These are phyloP conservation scores for Trematocara zebra DNA, from an alignment of 2,113 vertebrate species.

Conservation along the genomic window DNA sequence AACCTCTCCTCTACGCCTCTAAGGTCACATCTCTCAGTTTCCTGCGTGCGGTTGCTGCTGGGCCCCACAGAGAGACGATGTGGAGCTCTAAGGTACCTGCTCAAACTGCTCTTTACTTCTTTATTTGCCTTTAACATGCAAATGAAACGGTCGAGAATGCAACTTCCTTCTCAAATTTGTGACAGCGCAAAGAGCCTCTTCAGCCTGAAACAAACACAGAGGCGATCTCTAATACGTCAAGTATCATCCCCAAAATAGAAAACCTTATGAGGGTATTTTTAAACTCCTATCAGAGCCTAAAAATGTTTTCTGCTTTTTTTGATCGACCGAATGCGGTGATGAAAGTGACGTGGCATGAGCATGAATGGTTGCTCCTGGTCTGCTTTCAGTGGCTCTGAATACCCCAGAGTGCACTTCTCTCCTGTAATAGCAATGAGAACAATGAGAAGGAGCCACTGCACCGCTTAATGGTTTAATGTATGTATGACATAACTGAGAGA, in stretches of 20 bases:
- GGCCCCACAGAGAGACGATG: neutral
- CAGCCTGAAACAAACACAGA: neutral
- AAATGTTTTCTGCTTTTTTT: conserved; percentile 30
- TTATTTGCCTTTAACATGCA: neutral
- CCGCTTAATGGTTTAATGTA: conserved; percentile 43
- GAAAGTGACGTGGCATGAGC: neutral
- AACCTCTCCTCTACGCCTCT: neutral
- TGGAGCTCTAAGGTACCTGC: neutral
- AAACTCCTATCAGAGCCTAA: neutral
- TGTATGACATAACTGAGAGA: conserved; percentile 37
- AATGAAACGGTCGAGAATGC: conserved; percentile 1
- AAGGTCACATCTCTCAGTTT: conserved; percentile 25
- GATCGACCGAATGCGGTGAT: neutral
- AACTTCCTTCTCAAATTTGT: conserved; percentile 17
- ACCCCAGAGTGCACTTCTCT: conserved; percentile 55
- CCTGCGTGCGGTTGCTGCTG: neutral
- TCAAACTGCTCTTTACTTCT: conserved; percentile 22
- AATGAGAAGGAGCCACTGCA: conserved; percentile 47
- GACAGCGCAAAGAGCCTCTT: neutral
- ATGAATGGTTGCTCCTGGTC: conserved; percentile 7
- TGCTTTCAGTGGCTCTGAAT: conserved; percentile 51
- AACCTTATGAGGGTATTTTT: conserved; percentile 17
- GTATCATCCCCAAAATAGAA: neutral
- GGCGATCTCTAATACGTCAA: neutral
- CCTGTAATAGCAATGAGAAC: conserved; percentile 42